Percentiles rank a stretch among this genome's conserved stretches.
These are phyloP conservation scores for Gnathonemus longibarbis DNA, from an alignment of 2,113 vertebrate genomes.

Conservation along the genomic window DNA sequence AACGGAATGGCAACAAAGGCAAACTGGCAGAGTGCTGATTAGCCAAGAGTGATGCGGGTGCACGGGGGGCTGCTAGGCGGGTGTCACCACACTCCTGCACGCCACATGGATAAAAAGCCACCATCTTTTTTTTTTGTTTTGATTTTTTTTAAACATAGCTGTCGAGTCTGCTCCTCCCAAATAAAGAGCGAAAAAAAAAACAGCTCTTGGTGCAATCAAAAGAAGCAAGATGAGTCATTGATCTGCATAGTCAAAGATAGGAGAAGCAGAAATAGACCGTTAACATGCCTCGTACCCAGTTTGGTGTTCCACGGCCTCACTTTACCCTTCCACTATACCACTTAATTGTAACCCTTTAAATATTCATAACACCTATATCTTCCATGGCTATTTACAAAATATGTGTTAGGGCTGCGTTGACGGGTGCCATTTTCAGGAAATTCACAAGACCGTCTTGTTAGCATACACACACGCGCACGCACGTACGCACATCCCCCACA, in stretches of 20 bases:
- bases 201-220: background rate
- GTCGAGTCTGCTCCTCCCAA: background rate
- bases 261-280: background rate
- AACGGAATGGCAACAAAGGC: background rate
- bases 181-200: background rate
- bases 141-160: background rate
- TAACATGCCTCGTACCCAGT: background rate
- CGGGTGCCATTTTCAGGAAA: background rate
- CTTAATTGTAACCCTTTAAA: conserved; percentile 1
- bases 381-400: background rate
- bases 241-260: background rate
- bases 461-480: background rate
- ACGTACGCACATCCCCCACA: background rate
- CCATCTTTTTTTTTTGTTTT: background rate
- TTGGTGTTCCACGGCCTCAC: background rate
- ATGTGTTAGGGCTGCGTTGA: background rate
- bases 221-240: background rate
- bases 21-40: background rate
- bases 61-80: background rate
- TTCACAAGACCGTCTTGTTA: background rate
- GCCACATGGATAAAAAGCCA: background rate
- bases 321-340: background rate
- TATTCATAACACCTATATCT: background rate
- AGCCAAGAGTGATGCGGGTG: background rate
- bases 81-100: background rate